These are phyloP conservation scores for Loris lydekkerianus DNA, from an alignment of 2,797 vertebrate genomes.

Conservation along the genomic window DNA sequence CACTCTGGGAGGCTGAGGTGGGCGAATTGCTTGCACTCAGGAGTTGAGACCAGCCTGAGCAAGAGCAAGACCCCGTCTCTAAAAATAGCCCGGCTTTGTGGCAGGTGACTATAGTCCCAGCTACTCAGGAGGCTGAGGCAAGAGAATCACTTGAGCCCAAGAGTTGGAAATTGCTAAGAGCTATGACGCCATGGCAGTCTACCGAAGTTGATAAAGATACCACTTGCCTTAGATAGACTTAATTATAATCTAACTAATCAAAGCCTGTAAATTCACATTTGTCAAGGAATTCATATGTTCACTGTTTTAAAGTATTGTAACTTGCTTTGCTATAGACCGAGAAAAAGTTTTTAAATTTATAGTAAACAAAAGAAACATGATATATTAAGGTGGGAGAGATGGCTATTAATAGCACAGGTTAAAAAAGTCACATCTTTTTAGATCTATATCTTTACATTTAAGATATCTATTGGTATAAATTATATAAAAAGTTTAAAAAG, in stretches of 20 bases:
- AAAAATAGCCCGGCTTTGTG: no score
- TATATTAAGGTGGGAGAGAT: background rate
- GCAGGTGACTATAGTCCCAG: no score
- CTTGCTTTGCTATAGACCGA: background rate
- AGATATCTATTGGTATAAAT: background rate
- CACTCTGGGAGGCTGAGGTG: no score
- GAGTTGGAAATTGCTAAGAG: no score
- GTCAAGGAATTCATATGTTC: background rate
- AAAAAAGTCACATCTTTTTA: background rate
- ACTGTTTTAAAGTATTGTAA: slow-evolving; percentile 51
- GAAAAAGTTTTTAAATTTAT: slow-evolving; percentile 50
- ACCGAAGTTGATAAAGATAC: background rate
- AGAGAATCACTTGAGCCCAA: no score
- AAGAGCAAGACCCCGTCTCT: no score
- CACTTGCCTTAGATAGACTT: background rate
- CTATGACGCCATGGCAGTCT: no score
- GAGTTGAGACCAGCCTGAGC: no score
- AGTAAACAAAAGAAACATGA: slow-evolving; percentile 35
- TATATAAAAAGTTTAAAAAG: slow-evolving; percentile 8
- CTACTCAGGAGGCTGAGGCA: no score
- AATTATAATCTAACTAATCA: slow-evolving; percentile 12
- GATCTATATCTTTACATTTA: background rate
- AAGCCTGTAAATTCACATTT: background rate
- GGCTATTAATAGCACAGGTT: background rate
- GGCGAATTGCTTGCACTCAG: no score